These are phyloP conservation scores for Lycophotia porphyrea DNA, from an alignment of 2,888 invertebrate species.

Conservation along the genomic window DNA sequence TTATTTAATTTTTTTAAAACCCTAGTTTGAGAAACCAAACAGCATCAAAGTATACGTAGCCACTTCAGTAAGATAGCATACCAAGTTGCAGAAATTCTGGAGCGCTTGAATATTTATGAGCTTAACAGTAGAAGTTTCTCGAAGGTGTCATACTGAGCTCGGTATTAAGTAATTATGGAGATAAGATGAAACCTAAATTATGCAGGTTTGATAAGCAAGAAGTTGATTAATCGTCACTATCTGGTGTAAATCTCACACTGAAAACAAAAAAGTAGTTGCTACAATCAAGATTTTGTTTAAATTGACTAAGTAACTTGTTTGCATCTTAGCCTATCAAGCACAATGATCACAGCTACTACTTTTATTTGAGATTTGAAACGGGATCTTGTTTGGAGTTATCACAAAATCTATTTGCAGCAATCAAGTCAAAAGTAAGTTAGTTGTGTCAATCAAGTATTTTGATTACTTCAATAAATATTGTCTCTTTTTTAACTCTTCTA, in stretches of 20 bases:
- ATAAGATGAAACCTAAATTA: not conserved
- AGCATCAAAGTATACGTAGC: not conserved
- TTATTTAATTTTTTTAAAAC: not conserved
- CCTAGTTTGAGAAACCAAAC: not conserved
- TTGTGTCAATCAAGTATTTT: no score
- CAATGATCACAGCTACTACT: no score
- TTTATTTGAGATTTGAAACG: no score
- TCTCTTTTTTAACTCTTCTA: no score
- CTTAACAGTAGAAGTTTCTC: conserved; percentile 25
- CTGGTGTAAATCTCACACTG: not conserved
- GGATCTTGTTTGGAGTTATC: no score
- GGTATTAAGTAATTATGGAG: conserved; percentile 9
- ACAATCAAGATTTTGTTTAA: no score
- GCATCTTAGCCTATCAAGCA: no score
- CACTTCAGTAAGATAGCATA: conserved; percentile 26
- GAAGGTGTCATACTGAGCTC: conserved; percentile 11
- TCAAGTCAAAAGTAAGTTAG: no score
- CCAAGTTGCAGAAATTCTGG: conserved; percentile 14
- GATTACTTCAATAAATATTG: no score
- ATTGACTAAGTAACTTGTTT: no score
- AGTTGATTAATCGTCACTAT: not conserved
- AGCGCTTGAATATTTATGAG: conserved; percentile 35
- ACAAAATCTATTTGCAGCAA: no score
- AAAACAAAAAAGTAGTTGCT: no score
- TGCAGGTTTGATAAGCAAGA: not conserved